Evolutionary conservation across 2,888 invertebrate species (phyloP).

Genomic region (Boloria euphrosyne): DNA sequence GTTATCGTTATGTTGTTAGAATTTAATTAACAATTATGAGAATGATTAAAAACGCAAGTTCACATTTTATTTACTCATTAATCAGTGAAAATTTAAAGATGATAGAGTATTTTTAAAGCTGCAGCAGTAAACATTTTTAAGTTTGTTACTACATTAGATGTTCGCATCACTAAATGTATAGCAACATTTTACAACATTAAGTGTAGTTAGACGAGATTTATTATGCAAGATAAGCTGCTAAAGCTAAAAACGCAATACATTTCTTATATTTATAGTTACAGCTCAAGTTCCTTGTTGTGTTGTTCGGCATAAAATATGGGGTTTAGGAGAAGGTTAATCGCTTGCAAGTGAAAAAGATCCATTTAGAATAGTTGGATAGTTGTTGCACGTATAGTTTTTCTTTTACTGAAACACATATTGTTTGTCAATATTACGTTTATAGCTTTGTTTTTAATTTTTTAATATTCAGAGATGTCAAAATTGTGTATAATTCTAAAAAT

Average conservation of each 20-base stretch:
- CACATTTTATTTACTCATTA: too few relatives aligned
- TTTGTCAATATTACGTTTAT: too few relatives aligned
- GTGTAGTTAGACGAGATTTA: slow-evolving; percentile 35
- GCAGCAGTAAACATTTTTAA: too few relatives aligned
- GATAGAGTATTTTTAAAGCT: too few relatives aligned
- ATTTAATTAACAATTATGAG: too few relatives aligned
- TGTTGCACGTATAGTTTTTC: not conserved
- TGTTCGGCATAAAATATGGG: slow-evolving; percentile 24
- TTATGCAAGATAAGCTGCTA: slow-evolving; percentile 32
- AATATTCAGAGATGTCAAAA: too few relatives aligned
- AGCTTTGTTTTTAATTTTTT: too few relatives aligned
- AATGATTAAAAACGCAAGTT: too few relatives aligned
- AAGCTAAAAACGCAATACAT: slow-evolving; percentile 30
- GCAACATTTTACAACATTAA: slow-evolving; percentile 32
- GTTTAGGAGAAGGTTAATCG: slow-evolving; percentile 30
- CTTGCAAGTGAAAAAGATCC: slow-evolving; percentile 26
- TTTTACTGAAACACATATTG: not conserved
- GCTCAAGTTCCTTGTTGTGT: slow-evolving; percentile 20
- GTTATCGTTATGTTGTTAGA: too few relatives aligned
- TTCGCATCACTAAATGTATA: slow-evolving; percentile 2
- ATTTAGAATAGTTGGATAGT: slow-evolving; percentile 20
- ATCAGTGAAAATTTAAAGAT: too few relatives aligned
- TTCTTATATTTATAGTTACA: slow-evolving; percentile 28
- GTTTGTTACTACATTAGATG: not conserved
- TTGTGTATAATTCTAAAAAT: too few relatives aligned